phyloP scores from a whole-genome alignment of 2,113 vertebrate species.

The Odobenus rosmarus region DNA sequence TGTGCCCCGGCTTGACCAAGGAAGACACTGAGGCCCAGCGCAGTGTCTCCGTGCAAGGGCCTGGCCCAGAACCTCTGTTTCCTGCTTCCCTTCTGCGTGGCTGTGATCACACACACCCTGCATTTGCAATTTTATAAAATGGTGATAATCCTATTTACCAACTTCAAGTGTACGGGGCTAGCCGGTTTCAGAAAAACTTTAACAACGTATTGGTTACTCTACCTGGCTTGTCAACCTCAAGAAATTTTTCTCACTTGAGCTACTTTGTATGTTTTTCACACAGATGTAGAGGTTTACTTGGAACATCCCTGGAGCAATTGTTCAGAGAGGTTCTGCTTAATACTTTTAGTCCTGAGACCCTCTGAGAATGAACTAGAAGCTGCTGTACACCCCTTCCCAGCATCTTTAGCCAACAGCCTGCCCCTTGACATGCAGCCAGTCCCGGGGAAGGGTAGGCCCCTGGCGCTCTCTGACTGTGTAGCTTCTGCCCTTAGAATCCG shows the following conservation, averaged over 20 bases:
- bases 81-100: neutral
- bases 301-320: neutral
- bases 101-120: neutral
- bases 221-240: conserved; percentile 13
- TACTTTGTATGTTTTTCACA: neutral
- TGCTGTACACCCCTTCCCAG: neutral
- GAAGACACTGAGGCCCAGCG: neutral
- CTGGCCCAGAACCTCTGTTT: neutral
- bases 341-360: neutral
- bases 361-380: neutral
- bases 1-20: neutral
- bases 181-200: conserved; percentile 49
- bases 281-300: conserved; percentile 34
- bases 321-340: neutral
- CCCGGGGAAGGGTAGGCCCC: neutral
- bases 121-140: conserved; percentile 27
- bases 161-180: neutral
- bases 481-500: neutral
- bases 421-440: neutral
- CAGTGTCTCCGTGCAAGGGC: neutral
- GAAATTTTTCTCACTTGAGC: neutral
- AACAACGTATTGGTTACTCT: conserved; percentile 12
- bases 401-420: neutral
- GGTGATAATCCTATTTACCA: conserved; percentile 20
- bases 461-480: neutral